These are phyloP conservation scores for Micrasema longulum DNA, from an alignment of 1,140 invertebrate genomes.

Conservation along the genomic window DNA sequence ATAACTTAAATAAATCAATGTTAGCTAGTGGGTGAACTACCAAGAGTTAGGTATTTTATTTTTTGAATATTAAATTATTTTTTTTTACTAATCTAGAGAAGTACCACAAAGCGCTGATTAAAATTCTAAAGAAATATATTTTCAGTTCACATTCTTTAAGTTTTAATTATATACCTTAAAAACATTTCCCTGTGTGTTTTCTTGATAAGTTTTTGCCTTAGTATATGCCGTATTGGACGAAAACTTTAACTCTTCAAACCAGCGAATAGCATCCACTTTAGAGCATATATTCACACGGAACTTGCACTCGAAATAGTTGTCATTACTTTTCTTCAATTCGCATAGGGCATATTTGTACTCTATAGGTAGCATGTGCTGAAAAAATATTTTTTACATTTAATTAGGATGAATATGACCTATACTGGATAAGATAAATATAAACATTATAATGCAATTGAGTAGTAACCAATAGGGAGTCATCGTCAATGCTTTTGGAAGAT, in stretches of 20 bases:
- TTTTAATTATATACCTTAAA: too few species aligned
- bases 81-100: too few species aligned
- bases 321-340: constrained; percentile 7
- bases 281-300: constrained; percentile 24
- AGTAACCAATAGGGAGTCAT: constrained; percentile 17
- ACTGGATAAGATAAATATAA: too few species aligned
- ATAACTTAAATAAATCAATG: too few species aligned
- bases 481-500: constrained; percentile 31
- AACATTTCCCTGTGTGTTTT: constrained; percentile 33
- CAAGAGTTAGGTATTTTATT: too few species aligned
- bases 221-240: constrained; percentile 28
- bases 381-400: background rate
- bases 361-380: constrained; percentile 24
- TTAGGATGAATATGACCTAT: too few species aligned
- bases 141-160: too few species aligned
- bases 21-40: too few species aligned
- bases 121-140: too few species aligned
- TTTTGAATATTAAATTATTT: too few species aligned
- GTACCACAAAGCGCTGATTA: too few species aligned
- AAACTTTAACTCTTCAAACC: constrained; percentile 32
- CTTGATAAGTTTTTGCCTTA: constrained; percentile 26
- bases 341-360: constrained; percentile 34
- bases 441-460: too few species aligned
- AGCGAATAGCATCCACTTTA: constrained; percentile 20
- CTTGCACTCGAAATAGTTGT: constrained; percentile 22